A percentile compares a stretch with the other conserved stretches of the same genome.
Evolutionary conservation across 2,797 vertebrate species (phyloP).

Genomic region (Dendrocincla fuliginosa): DNA sequence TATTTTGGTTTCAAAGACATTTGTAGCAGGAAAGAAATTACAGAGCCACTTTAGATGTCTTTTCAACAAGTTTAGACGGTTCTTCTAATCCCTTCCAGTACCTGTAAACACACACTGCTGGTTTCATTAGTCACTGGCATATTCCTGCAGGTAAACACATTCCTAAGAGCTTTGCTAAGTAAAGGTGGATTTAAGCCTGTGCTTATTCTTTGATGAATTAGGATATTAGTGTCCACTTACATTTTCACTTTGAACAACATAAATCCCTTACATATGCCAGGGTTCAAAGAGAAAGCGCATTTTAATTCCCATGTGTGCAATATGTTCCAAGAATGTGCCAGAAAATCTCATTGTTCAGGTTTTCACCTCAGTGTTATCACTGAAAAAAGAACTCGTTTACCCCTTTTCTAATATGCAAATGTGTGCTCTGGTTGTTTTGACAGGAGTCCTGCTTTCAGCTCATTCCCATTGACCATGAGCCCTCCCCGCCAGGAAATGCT

Average conservation of each 20-base stretch:
- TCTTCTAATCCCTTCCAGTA: slow-evolving; percentile 3
- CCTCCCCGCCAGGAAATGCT: not conserved
- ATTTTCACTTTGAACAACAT: slow-evolving; percentile 30
- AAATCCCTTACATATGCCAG: slow-evolving; percentile 27
- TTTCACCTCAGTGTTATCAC: not conserved
- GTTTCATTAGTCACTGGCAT: not conserved
- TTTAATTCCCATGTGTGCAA: not conserved
- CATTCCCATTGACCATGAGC: not conserved
- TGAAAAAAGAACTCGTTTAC: not conserved
- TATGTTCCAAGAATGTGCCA: not conserved
- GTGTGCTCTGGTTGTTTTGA: not conserved
- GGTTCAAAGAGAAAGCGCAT: slow-evolving; percentile 46
- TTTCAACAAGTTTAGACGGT: slow-evolving; percentile 8
- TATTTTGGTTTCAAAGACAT: slow-evolving; percentile 10
- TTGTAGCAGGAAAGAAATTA: slow-evolving; percentile 7
- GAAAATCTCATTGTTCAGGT: slow-evolving; percentile 31
- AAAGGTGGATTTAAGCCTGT: slow-evolving; percentile 20
- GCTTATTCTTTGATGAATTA: slow-evolving; percentile 49
- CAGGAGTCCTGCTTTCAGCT: not conserved
- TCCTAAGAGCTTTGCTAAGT: slow-evolving; percentile 27
- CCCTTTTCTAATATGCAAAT: not conserved
- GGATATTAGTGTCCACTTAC: slow-evolving; percentile 30
- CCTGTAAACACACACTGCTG: not conserved
- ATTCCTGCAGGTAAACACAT: slow-evolving; percentile 49
- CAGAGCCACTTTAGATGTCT: not conserved